Conservation (phyloP, 2,113 vertebrate species). For the Xiphorhynchus elegans region DNA sequence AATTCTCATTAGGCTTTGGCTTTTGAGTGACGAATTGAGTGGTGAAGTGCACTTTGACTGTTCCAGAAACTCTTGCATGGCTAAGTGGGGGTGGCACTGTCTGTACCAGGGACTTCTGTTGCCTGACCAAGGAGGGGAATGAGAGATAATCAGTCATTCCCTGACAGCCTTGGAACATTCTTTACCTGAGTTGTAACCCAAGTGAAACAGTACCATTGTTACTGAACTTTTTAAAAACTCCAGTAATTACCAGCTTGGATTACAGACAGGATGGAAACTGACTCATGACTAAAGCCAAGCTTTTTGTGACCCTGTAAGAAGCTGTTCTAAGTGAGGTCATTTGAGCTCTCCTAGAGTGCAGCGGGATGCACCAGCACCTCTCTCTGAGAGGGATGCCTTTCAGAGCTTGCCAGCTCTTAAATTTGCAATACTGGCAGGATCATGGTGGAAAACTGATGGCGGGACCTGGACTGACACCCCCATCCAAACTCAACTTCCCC, state of each 20-base stretch:
- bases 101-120: background rate
- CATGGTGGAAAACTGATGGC: fast-evolving
- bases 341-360: background rate
- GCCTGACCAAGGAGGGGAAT: background rate
- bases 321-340: background rate
- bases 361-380: background rate
- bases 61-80: background rate
- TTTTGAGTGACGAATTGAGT: background rate
- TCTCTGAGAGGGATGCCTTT: background rate
- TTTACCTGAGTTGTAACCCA: background rate
- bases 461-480: background rate
- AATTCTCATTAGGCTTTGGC: background rate
- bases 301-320: background rate
- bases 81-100: background rate
- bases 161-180: background rate
- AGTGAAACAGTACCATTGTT: background rate
- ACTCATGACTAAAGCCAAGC: background rate
- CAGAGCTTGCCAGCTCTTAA: background rate
- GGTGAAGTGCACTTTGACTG: fast-evolving
- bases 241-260: background rate
- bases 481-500: background rate
- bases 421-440: background rate
- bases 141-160: background rate
- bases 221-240: background rate
- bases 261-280: background rate